Base-by-base conservation (phyloP, 1,140 invertebrate species). In the Acromyrmex charruanus region DNA sequence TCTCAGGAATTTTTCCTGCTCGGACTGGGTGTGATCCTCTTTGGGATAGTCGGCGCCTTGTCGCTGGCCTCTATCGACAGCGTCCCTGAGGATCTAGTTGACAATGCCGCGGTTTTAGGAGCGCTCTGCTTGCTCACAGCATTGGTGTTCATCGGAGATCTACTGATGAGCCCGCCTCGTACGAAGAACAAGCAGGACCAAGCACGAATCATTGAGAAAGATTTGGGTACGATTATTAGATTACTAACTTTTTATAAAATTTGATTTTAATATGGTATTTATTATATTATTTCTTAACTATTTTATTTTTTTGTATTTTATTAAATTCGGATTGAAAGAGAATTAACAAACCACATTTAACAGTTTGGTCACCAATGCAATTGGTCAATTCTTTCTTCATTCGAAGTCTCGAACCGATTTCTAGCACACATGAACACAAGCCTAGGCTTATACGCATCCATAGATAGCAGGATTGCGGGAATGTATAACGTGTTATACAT, bases 71-170 rank as follows among this genome's bases (percentile, higher is more conserved):
- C 97, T 6, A 95, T 97, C 89, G 97, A 98, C 90, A 97, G 96
- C 61, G 96, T 97, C 3, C 97, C 97, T 3, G 92, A 94, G 12
- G 96, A 97, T 58, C 94, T 98, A 63, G 94, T 97, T 6, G 97
- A 97, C 88, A 97, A 97, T 93, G 97, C 97, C 0, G 96, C 97
- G 0, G 96, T 97, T 28, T 95, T 97, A 16, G 97, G 97, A 0
- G 95, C 96, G 12, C 93, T 97, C 5, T 97, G 97, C n/a, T 93
- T 97, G 7, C 81, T 97, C 9, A 97, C 97, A 0, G 97, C 96
- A 1, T 95, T 96, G 2, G 94, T 97, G 3, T 97, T 97, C 93
- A 95, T 98, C 6, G 91, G 96, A 21, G 97, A 98, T 91, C 61
- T 95, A 66, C 77, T 95, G 77, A 95, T 95, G 92, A 92, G 87